Conservation (phyloP, 2,113 vertebrate genomes). For the Catharus minimus region DNA sequence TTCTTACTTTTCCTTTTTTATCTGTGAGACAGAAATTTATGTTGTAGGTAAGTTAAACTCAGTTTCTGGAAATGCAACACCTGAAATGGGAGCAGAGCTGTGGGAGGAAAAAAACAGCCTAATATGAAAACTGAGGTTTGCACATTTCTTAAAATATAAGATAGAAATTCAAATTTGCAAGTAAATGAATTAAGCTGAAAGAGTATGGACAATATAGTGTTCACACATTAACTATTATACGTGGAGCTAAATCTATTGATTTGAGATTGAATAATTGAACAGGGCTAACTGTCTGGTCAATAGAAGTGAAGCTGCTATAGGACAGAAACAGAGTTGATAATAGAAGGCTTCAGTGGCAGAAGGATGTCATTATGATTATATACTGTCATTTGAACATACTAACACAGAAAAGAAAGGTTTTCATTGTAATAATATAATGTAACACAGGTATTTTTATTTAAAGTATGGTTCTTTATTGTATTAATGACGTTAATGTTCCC, state of each 20-base stretch:
- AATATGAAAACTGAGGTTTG: not conserved
- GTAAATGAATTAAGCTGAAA: not conserved
- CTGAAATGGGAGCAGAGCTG: not conserved
- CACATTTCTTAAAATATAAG: not conserved
- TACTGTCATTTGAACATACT: slow-evolving; percentile 55
- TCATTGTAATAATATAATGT: not conserved
- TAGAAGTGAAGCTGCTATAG: slow-evolving; percentile 42
- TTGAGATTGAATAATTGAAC: slow-evolving; percentile 71
- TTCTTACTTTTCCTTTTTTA: not conserved
- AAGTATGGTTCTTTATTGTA: not conserved
- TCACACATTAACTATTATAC: slow-evolving; percentile 31
- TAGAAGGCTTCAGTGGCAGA: slow-evolving; percentile 31
- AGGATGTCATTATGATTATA: slow-evolving; percentile 29
- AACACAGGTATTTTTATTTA: not conserved
- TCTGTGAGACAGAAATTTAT: not conserved
- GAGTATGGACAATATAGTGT: not conserved
- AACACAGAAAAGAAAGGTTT: slow-evolving; percentile 10
- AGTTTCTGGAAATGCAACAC: not conserved
- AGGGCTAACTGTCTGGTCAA: slow-evolving; percentile 62
- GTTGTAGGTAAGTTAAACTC: not conserved
- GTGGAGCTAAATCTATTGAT: slow-evolving; percentile 61
- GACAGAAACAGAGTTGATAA: slow-evolving; percentile 14
- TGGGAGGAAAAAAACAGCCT: not conserved
- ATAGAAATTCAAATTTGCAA: not conserved
- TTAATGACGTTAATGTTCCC: not conserved